Evolutionary conservation across 2,113 vertebrate genomes (phyloP), one percentile per base, ranked within the genome.

Genomic region (Carassius carassius): DNA sequence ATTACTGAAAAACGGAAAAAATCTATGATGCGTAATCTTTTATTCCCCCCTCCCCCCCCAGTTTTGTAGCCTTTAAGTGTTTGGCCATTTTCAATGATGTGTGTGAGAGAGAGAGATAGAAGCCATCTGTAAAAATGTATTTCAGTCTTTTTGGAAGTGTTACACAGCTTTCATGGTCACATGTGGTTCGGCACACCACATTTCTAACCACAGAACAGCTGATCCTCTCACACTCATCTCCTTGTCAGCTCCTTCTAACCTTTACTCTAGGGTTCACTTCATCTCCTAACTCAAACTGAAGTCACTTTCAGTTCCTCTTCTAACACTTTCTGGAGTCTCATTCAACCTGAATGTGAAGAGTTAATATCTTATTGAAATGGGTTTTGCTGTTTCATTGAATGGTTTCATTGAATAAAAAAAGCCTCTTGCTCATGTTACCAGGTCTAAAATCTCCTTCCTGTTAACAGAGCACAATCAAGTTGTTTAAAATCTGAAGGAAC

Each of bases 121-220:
- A 21, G 35, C 86, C 35, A 11, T 76, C 12, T 21, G 47, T 13
- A 54, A 54, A 76, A 47, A 9, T 29, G 25, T 25, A 89, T 87
- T 84, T 88, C 69, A 82, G 87, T 84, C 37, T 86, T 12, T 82
- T 79, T 79, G 25, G 47, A 81, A 58, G 11, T 35, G 67, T 77
- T 83, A 13, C 44, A 63, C 85, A 47, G 70, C 72, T 87, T 87
- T 69, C 14, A 16, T 5, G n/a, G 37, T 85, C 76, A 60, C 32
- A 85, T 44, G 17, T 17, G 0, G 23, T 72, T 21, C 25, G 11
- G 67, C 25, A 49, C 58, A 47, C 56, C 23, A 19, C 37, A 29
- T 3, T 70, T 67, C 76, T 58, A 41, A 17, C 44, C 25, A 58
- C 11, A 6, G 32, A 72, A 85, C 32, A 60, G 49, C 49, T 72